phyloP scores from a whole-genome alignment of 2,113 vertebrate species.

The Thomomys bottae region DNA sequence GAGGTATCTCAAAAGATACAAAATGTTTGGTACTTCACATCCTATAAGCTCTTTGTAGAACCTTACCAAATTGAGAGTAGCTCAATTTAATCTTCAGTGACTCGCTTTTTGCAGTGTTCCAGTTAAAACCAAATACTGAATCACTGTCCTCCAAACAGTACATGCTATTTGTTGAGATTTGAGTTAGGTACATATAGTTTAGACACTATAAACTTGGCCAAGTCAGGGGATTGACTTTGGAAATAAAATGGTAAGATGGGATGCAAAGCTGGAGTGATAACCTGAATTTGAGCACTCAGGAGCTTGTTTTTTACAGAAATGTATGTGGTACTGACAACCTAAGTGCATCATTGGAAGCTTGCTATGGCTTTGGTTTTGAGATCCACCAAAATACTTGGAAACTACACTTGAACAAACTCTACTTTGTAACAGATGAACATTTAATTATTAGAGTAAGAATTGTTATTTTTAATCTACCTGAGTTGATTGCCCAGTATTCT shows the following conservation, averaged over 20 bases:
- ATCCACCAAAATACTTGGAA: background rate
- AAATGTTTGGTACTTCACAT: background rate
- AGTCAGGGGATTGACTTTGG: background rate
- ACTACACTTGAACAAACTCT: background rate
- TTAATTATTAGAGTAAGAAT: background rate
- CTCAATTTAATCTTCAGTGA: constrained; percentile 32
- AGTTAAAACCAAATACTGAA: constrained; percentile 50
- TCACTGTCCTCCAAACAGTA: background rate
- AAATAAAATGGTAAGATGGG: background rate
- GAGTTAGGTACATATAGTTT: background rate
- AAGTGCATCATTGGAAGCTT: background rate
- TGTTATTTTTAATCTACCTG: background rate
- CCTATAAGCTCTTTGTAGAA: background rate
- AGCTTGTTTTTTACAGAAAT: background rate
- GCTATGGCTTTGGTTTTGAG: constrained; percentile 25
- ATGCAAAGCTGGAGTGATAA: background rate
- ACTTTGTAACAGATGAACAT: background rate
- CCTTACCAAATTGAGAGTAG: background rate
- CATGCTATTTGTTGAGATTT: background rate
- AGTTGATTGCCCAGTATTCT: background rate
- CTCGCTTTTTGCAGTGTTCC: background rate
- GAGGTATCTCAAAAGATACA: background rate
- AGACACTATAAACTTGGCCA: background rate
- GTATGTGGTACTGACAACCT: background rate
- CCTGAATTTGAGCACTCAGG: too few relatives aligned